Base-by-base conservation (phyloP, 2,797 vertebrate species). In the Gila robusta region DNA sequence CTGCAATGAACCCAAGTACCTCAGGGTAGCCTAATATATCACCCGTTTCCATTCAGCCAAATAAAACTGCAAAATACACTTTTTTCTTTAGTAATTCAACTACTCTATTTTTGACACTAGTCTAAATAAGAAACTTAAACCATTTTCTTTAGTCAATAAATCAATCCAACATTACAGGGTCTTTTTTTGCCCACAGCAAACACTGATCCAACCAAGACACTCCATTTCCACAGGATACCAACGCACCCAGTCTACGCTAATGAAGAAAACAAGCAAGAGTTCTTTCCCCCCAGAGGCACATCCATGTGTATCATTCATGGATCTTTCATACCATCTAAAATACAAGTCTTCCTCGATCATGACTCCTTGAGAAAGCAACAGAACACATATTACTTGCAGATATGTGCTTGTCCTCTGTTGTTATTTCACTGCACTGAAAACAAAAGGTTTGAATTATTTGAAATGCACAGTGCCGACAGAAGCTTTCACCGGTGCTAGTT, bases 241-340 rank as follows among this genome's bases (percentile, higher is more conserved):
- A 26, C 23, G 78, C 71, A 86, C 83, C 87, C 47, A 89, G 82
- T 49, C 8, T 41, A 85, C 5, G 78, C 83, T 87, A 89, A 87
- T 84, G 41, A 93, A 93, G 35, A 78, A 62, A 56, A 78, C 37
- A 92, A 80, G 88, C 44, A 14, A 49, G 10, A 80, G 78, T 84
- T 32, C 32, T 32, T 2, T 32, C 82, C 88, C 92, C 93, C 89
- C 90, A 90, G 87, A 91, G 90, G 84, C 84, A 62, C 83, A 89
- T 89, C 81, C 87, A 86, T 79, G 86, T 92, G 90, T 85, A 93
- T 94, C 93, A 94, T 93, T 94, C 89, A 92, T 92, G 79, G 83
- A 67, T 17, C 88, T 74, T 86, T 47, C n/a, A 80, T 84, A 54
- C 62, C 16, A 28, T 76, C 23, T 52, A 35, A 52, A 32, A 83